These are phyloP conservation scores for Coendou prehensilis DNA, from an alignment of 2,797 vertebrate genomes.

Conservation along the genomic window DNA sequence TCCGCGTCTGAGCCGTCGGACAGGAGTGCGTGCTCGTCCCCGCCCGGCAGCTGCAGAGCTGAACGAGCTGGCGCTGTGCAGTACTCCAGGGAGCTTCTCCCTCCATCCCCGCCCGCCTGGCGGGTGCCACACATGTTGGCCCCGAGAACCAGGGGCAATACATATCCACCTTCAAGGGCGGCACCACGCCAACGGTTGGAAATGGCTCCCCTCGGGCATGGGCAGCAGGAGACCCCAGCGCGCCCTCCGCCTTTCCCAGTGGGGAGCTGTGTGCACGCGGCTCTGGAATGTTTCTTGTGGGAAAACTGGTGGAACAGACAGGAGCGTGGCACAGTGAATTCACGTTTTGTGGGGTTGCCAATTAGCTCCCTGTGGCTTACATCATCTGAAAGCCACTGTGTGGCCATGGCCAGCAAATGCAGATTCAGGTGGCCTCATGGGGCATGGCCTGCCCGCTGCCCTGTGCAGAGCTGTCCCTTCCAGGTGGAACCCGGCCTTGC, in stretches of 20 bases:
- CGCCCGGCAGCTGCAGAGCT: fast-evolving
- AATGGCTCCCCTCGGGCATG: background rate
- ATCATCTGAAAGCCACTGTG: background rate
- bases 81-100: background rate
- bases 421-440: background rate
- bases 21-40: conserved; percentile 31
- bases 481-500: background rate
- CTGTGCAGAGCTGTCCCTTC: background rate
- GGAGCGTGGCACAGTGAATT: background rate
- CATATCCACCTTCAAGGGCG: background rate
- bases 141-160: background rate
- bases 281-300: conserved; percentile 37
- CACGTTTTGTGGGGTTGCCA: background rate
- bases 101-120: background rate
- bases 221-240: background rate
- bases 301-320: conserved; percentile 5
- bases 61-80: conserved; percentile 59
- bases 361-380: background rate
- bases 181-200: background rate
- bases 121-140: background rate
- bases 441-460: background rate
- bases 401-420: background rate
- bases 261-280: background rate
- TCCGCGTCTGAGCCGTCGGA: background rate
- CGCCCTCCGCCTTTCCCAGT: background rate